A percentile compares a stretch with the other conserved stretches of the same genome.
These are phyloP conservation scores for Pseudoatta argentina DNA, from an alignment of 1,140 invertebrate genomes.

Conservation along the genomic window DNA sequence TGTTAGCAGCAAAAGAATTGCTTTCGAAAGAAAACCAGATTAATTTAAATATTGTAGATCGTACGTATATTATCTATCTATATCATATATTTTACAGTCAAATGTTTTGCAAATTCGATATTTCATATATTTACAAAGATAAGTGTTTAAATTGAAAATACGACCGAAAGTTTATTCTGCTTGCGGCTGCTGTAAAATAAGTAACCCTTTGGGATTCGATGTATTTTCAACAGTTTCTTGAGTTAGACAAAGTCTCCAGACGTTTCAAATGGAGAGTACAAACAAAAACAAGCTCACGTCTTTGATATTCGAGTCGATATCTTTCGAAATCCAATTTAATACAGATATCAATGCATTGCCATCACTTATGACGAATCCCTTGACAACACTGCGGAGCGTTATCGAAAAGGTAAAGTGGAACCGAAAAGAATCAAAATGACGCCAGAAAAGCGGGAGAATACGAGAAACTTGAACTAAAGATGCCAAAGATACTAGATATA, in stretches of 20 bases:
- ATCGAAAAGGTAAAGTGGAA: constrained; percentile 28
- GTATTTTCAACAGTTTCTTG: constrained; percentile 23
- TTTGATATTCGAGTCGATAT: constrained; percentile 37
- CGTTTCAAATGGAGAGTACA: neutral
- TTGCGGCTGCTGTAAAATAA: neutral
- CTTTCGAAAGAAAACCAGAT: neutral
- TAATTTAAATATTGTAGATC: neutral
- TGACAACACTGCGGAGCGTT: constrained; percentile 9
- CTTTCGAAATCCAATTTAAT: constrained; percentile 62
- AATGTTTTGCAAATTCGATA: neutral
- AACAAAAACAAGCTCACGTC: constrained; percentile 14
- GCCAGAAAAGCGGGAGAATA: neutral
- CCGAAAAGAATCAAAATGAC: constrained; percentile 41
- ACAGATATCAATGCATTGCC: constrained; percentile 27
- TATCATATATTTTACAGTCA: neutral
- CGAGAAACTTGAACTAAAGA: neutral
- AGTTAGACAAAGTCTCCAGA: constrained; percentile 26
- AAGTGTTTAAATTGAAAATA: constrained; percentile 14
- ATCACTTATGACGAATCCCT: constrained; percentile 20
- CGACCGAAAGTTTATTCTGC: neutral
- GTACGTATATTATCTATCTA: neutral
- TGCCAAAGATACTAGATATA: neutral
- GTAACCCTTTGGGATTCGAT: constrained; percentile 6
- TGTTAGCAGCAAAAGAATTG: neutral
- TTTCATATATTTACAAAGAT: neutral